Evolutionary conservation across 2,113 vertebrate species (phyloP), one percentile per base, ranked within the genome.

Genomic region (Cebidichthys violaceus): DNA sequence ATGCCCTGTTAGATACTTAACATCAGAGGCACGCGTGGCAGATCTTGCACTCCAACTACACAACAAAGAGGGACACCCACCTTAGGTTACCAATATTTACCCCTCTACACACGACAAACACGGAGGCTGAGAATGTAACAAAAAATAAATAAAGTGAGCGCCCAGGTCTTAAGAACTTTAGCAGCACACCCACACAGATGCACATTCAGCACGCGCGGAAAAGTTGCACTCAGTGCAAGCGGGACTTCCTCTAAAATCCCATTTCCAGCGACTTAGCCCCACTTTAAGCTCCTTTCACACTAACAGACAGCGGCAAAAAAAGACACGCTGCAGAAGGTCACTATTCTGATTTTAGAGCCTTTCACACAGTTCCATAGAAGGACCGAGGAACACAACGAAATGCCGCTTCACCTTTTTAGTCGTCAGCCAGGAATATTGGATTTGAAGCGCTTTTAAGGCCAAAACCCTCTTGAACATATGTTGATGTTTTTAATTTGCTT

Each of bases 261-360:
- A 62, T 29, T 60, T 37, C 74, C 47, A 74, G 65, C 2, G 60
- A 86, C 77, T 90, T 79, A 79, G 70, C 64, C 70, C 33, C 59
- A 77, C 84, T 87, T 87, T 87, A 86, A 92, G 81, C 60, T 79
- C 59, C 62, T 86, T 81, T 82, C 85, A 83, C 74, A 78, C 31
- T 0, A 70, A 77, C 79, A 65, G 59, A 35, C 20, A 55, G 75
- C 57, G 64, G 18, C 27, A 41, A 79, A 70, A 69, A 27, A 69
- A 77, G 22, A 76, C 11, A 59, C 7, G 0, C 45, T 22, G 75
- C 33, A 55, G 78, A 75, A 77, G 78, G 57, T 71, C 35, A 64
- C 43, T 31, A 31, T 77, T 4, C 65, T 71, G 77, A 31, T 80
- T 79, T 43, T 8, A n/a, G 29, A 29, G 65, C 13, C 41, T 37